Evolutionary conservation across 2,113 vertebrate species (phyloP).

Genomic region (Campylorhamphus procurvoides): DNA sequence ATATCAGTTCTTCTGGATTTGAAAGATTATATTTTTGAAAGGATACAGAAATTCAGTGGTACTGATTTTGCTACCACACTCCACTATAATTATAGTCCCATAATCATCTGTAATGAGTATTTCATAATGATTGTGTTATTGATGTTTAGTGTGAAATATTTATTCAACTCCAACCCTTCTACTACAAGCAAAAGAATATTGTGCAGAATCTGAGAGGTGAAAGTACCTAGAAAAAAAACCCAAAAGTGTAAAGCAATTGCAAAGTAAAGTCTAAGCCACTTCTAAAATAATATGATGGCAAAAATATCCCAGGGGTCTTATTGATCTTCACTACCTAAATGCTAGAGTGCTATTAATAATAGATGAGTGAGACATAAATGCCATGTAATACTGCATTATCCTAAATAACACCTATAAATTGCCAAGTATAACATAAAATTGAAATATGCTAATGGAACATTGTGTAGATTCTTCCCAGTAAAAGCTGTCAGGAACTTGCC

Average conservation of each 20-base stretch:
- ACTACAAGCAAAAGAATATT: background rate
- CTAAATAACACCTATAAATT: conserved; percentile 72
- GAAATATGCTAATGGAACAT: conserved; percentile 77
- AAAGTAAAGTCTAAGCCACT: conserved; percentile 26
- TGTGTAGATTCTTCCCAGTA: conserved; percentile 44
- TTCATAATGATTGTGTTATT: background rate
- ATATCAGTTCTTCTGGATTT: background rate
- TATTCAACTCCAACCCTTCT: background rate
- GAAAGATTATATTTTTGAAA: background rate
- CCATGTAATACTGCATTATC: conserved; percentile 59
- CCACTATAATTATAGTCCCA: background rate
- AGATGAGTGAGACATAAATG: conserved; percentile 69
- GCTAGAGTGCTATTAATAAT: conserved; percentile 72
- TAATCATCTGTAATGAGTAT: background rate
- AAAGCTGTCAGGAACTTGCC: conserved; percentile 38
- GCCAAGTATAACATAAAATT: conserved; percentile 64
- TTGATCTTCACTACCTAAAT: conserved; percentile 61
- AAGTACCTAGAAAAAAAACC: conserved; percentile 22
- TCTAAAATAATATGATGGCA: conserved; percentile 50
- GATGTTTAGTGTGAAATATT: background rate
- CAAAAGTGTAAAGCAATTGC: conserved; percentile 43
- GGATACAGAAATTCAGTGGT: background rate
- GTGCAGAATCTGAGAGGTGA: conserved; percentile 25
- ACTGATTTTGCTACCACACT: background rate
- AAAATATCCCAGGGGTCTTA: conserved; percentile 55